phyloP scores from a whole-genome alignment of 2,113 vertebrate genomes.

The Erinaceus europaeus region DNA sequence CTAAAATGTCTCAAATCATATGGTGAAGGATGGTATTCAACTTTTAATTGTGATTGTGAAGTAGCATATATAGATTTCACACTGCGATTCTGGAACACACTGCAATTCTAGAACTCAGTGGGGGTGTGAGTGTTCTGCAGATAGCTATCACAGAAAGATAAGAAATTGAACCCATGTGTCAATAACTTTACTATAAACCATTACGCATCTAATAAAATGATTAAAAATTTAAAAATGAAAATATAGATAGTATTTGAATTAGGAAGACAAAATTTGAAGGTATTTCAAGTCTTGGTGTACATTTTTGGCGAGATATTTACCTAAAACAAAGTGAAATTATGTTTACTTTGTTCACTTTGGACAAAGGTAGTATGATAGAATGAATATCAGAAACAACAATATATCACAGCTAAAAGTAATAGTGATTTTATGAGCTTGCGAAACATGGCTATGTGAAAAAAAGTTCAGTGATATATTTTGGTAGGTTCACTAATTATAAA shows the following conservation, averaged over 20 bases:
- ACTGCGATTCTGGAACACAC: too few relatives aligned
- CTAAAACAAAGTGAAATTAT: background rate
- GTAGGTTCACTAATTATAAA: background rate
- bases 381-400: background rate
- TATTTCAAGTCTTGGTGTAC: background rate
- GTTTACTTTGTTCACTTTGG: background rate
- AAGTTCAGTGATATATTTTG: background rate
- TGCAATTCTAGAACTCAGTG: too few relatives aligned
- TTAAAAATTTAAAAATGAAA: background rate
- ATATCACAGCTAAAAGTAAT: slow-evolving; percentile 8
- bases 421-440: background rate
- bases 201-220: background rate
- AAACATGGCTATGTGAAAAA: background rate
- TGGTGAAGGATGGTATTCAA: background rate
- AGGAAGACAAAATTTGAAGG: background rate
- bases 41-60: background rate
- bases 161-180: background rate
- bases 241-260: background rate
- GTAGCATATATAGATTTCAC: background rate
- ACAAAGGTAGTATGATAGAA: background rate
- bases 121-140: too few relatives aligned
- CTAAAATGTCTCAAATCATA: background rate
- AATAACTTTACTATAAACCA: background rate
- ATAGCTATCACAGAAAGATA: too few relatives aligned
- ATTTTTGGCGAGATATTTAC: background rate